Evolutionary conservation across 2,888 invertebrate species (phyloP), one percentile per base, ranked within the genome.

Genomic region (Lithosia quadra): DNA sequence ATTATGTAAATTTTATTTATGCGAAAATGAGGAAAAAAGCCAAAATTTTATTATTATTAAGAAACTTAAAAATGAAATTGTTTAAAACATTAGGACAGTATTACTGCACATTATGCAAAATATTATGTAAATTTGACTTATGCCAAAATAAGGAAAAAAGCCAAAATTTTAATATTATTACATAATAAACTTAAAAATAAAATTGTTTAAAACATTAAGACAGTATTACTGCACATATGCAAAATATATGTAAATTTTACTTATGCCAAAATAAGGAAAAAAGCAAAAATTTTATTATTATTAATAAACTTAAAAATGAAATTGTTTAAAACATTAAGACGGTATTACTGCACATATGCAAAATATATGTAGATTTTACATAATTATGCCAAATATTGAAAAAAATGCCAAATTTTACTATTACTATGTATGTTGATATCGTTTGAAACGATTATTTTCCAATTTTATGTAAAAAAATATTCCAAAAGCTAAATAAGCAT

Each of bases 391-490:
- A 49, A 49, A 60, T 56, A 22, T 36, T 63, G n/a, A 58, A 28
- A 33, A 33, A 49, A 39, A n/a, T n/a, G 8, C 55, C 15, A 56
- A 61, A 60, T 61, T 56, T 49, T 53, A n/a, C n/a, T 28, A 39
- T 39, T 10, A 55, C 5, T 56, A 55, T 39, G 15, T 24, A 65
- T 39, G 73, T 80, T 80, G 36, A 69, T 65, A 64, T 80, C 80
- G 75, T 80, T 80, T 8, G 56, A 56, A 80, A 80, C 74, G 80
- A 78, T 71, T 68, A 43, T 66, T 75, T 69, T 39, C 56, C 55
- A 70, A 77, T 72, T 76, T 75, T 76, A 80, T 69, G 72, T 67
- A 55, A 69, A 65, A 65, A 60, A 18, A 24, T 11, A 33, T 61
- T 4, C 28, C 15, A 53, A 8, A 59, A 53, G 24, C 15, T 39